Conservation (phyloP, 2,888 invertebrate genomes). For the Diarsia mendica region DNA sequence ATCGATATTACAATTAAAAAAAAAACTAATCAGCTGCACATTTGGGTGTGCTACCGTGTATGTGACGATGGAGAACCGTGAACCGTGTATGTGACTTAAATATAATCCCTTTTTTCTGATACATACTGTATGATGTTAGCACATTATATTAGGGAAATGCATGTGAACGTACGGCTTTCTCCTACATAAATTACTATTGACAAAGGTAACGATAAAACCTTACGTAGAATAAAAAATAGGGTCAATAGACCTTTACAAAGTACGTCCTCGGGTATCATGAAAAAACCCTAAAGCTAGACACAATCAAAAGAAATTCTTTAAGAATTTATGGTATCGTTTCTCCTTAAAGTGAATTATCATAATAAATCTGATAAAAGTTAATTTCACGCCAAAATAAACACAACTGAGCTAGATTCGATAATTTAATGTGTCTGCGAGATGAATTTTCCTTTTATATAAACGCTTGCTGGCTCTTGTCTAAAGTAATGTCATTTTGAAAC, state of each 20-base stretch:
- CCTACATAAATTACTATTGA: background rate
- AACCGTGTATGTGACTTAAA: background rate
- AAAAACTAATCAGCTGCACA: background rate
- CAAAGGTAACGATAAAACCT: background rate
- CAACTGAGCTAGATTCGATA: constrained; percentile 54
- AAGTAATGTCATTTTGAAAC: constrained; percentile 4
- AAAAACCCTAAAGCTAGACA: constrained; percentile 3
- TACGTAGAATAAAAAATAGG: background rate
- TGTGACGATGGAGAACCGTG: too few species aligned
- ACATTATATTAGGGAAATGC: background rate
- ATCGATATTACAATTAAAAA: background rate
- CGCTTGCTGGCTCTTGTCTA: constrained; percentile 21
- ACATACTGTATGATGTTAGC: background rate
- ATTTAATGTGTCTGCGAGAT: constrained; percentile 50
- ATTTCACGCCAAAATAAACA: constrained; percentile 70
- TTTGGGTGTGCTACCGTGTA: background rate
- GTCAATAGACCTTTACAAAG: background rate
- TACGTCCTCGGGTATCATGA: constrained; percentile 1
- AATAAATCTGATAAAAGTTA: constrained; percentile 69
- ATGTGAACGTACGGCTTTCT: background rate
- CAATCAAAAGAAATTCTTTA: constrained; percentile 31
- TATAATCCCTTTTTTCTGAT: background rate
- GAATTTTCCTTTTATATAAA: constrained; percentile 25
- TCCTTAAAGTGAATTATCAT: constrained; percentile 50
- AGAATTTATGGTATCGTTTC: constrained; percentile 36